Evolutionary conservation across 2,797 vertebrate genomes (phyloP).

Genomic region (Myiotriccus ornatus): DNA sequence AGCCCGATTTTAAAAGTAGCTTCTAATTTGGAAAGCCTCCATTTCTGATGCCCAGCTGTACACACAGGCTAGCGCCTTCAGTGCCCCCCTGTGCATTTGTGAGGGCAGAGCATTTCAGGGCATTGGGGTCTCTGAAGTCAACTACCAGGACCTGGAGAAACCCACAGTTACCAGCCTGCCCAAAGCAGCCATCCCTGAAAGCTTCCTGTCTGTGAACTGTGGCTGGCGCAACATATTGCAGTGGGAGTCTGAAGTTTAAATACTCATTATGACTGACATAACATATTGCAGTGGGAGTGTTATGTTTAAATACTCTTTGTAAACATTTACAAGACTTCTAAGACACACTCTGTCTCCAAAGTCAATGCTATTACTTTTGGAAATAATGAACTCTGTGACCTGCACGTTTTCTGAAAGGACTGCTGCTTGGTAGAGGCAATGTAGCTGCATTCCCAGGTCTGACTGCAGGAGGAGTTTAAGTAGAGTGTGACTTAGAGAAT

Average conservation of each 20-base stretch:
- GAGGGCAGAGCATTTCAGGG: background rate
- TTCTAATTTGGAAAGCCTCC: background rate
- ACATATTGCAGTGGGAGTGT: slow-evolving; percentile 23
- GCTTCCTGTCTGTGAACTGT: background rate
- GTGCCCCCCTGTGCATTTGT: background rate
- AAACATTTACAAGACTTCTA: slow-evolving; percentile 27
- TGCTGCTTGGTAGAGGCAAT: background rate
- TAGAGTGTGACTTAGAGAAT: background rate
- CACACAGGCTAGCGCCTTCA: background rate
- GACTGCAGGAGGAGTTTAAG: background rate
- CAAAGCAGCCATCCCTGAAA: background rate
- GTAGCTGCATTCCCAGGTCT: background rate
- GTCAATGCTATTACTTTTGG: background rate
- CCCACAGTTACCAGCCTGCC: rapidly evolving
- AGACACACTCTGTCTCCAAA: background rate
- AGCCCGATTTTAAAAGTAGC: background rate
- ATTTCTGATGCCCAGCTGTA: background rate
- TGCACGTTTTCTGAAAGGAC: background rate
- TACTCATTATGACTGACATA: background rate
- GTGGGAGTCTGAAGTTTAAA: background rate
- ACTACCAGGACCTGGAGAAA: background rate
- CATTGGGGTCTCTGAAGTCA: background rate
- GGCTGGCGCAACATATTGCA: background rate
- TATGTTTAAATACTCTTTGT: background rate
- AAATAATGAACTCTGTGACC: background rate